These are phyloP conservation scores for Zaprionus inermis DNA, from an alignment of 1,140 invertebrate genomes.

Conservation along the genomic window DNA sequence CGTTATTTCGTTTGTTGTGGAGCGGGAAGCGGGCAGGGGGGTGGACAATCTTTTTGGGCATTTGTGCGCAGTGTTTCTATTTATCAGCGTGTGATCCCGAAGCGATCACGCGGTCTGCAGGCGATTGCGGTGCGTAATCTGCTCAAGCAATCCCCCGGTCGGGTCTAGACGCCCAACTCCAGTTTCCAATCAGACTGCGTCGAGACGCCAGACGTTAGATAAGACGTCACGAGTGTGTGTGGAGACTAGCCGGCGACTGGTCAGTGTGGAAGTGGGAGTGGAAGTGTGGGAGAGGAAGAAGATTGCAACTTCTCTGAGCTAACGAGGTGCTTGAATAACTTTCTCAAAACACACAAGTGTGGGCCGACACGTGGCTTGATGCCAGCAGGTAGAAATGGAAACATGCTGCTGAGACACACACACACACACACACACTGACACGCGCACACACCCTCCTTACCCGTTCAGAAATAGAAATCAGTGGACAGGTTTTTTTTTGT, in stretches of 20 bases:
- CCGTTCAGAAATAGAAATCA: slow-evolving; percentile 51
- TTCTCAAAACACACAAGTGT: slow-evolving; percentile 14
- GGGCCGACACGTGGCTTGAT: slow-evolving; percentile 36
- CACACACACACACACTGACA: slow-evolving; percentile 2
- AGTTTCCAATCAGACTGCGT: not conserved
- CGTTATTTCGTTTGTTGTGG: not conserved
- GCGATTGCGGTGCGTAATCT: slow-evolving; percentile 1
- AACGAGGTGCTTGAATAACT: slow-evolving; percentile 18
- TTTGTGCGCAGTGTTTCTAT: not conserved
- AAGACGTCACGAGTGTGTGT: not conserved
- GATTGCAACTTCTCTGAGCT: not conserved
- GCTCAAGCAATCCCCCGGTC: slow-evolving; percentile 1
- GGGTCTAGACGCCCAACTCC: slow-evolving; percentile 9
- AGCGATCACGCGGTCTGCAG: slow-evolving; percentile 20
- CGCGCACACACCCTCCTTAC: slow-evolving; percentile 3
- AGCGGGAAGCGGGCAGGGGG: not conserved
- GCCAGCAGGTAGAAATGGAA: slow-evolving; percentile 5
- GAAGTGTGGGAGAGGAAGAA: not conserved
- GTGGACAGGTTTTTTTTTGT: slow-evolving; percentile 33
- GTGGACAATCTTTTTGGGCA: not conserved
- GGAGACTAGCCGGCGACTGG: slow-evolving; percentile 28
- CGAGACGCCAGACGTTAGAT: slow-evolving; percentile 7
- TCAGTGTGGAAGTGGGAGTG: not conserved
- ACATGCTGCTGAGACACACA: slow-evolving; percentile 1
- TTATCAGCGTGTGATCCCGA: slow-evolving; percentile 17